Base-by-base conservation (phyloP, 2,888 invertebrate genomes). In the Oasisia sp. region DNA sequence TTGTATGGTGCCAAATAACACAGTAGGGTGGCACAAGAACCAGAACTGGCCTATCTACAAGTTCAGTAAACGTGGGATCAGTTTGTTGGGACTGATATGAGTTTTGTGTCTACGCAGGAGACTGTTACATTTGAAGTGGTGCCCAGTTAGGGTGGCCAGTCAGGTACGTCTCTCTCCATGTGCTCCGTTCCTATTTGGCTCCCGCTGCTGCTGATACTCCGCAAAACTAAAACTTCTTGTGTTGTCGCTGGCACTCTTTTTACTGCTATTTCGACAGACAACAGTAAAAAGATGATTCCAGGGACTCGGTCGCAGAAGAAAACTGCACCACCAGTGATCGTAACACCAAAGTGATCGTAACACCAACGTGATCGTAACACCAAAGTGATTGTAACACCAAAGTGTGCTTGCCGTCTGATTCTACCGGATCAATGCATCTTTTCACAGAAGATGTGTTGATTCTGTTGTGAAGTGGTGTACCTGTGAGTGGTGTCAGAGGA, bases 111-210 rank as follows among this genome's bases (percentile, higher is more conserved):
- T 74, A 74, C 27, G 74, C 74, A 74, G 74, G 74, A 74, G 74
- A 74, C 14, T 74, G 74, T 74, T 74, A 74, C 74, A 74, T 74
- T 74, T 74, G 74, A 74, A 74, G 74, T 74, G 74, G 74, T 74
- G 74, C 74, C 74, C 27, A 74, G 74, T 74, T 74, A 74, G 27
- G 27, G 74, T 74, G 3, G 74, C 5, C 74, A 74, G 0, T 74
- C 27, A 74, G 74, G 74, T 74, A 74, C n/a, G 74, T 74, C 74
- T 19, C n/a, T 27, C 19, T 74, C 74, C 74, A 74, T 19, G 27
- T 74, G 74, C 74, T 74, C 19, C 0, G 1, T 27, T 27, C n/a
- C 7, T 74, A 27, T 19, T 74, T 74, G 56, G 11, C 19, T 27
- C 27, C 27, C n/a, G 7, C 74, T 74, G 74, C 74, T 19, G 27